A percentile compares a stretch with the other conserved stretches of the same genome.
Conservation (phyloP, 2,888 invertebrate species). For the Xylota sylvarum region DNA sequence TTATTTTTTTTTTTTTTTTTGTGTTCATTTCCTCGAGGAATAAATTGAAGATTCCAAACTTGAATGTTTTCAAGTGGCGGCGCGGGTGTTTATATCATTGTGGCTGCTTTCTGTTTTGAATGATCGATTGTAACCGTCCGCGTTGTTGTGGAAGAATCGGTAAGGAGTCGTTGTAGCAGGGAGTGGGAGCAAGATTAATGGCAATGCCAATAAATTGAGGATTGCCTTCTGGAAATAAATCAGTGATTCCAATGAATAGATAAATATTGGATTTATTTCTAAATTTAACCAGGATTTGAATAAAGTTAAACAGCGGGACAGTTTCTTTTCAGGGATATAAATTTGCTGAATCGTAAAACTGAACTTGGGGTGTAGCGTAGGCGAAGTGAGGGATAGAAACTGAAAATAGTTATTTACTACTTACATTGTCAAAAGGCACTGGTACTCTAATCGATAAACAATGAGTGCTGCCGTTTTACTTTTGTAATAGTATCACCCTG, state of each 20-base stretch:
- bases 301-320: constrained; percentile 6
- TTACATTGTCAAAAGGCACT: too few relatives aligned
- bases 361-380: too few relatives aligned
- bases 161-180: not conserved
- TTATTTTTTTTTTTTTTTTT: not conserved
- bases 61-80: constrained; percentile 50
- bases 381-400: too few relatives aligned
- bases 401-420: too few relatives aligned
- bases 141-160: constrained; percentile 1
- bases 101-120: constrained; percentile 29
- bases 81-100: constrained; percentile 13
- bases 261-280: constrained; percentile 35
- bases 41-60: constrained; percentile 58
- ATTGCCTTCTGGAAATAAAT: constrained; percentile 59
- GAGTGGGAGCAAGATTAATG: constrained; percentile 63
- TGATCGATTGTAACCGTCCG: constrained; percentile 63
- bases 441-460: too few relatives aligned
- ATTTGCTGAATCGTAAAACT: too few relatives aligned
- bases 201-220: constrained; percentile 58
- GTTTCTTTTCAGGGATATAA: not conserved
- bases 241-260: constrained; percentile 57
- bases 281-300: constrained; percentile 42
- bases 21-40: constrained; percentile 16
- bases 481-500: too few relatives aligned
- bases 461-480: too few relatives aligned